These are phyloP conservation scores for Arvicanthis niloticus DNA, from an alignment of 2,113 vertebrate genomes.

Conservation along the genomic window DNA sequence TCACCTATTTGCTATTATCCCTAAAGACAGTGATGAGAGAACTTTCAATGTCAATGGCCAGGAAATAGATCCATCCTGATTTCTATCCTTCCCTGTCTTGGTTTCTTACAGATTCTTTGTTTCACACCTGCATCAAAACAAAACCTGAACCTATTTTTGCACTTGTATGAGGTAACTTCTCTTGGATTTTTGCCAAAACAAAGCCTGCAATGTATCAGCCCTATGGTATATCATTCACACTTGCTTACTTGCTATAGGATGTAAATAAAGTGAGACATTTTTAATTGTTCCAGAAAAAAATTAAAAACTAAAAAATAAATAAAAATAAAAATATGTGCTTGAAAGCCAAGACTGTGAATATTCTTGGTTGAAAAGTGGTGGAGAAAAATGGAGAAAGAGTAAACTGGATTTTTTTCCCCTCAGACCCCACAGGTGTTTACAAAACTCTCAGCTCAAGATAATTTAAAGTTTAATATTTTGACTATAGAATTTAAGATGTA, in stretches of 20 bases:
- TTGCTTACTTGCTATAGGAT: conserved; percentile 3
- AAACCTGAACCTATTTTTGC: conserved; percentile 75
- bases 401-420: neutral
- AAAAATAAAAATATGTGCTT: neutral
- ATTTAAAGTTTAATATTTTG: conserved; percentile 65
- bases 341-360: neutral
- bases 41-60: conserved; percentile 6
- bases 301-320: too few species aligned
- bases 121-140: conserved; percentile 79
- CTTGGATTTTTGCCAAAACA: conserved; percentile 62
- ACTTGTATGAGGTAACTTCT: conserved; percentile 60
- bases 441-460: conserved; percentile 7
- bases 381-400: conserved; percentile 33
- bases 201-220: conserved; percentile 54
- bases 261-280: conserved; percentile 31
- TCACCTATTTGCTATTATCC: neutral
- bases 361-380: neutral
- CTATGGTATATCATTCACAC: neutral
- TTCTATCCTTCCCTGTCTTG: conserved; percentile 42
- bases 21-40: neutral
- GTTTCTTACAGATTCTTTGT: conserved; percentile 76
- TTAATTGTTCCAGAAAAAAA: neutral
- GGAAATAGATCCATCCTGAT: conserved; percentile 6
- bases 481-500: conserved; percentile 69
- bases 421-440: neutral